phyloP scores from a whole-genome alignment of 2,113 vertebrate species.

The Chloropsis hardwickii region DNA sequence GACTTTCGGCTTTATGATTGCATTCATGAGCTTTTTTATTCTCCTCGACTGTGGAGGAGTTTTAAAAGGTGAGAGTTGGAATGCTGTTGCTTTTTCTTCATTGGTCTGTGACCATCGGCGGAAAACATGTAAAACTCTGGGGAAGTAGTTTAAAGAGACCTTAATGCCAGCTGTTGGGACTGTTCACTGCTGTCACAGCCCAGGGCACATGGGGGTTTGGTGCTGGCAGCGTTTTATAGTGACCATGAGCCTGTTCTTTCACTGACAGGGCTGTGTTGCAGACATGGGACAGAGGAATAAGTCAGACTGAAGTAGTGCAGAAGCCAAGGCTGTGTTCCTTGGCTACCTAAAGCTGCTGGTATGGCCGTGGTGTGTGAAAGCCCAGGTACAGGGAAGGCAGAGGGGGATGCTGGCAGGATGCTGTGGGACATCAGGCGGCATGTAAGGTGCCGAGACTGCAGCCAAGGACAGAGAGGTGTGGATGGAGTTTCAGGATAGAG shows the following conservation, averaged over 20 bases:
- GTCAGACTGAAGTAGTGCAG: neutral
- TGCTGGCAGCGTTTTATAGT: neutral
- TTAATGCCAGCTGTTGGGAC: neutral
- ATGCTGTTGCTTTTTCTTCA: neutral
- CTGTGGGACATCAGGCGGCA: neutral
- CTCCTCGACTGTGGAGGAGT: neutral
- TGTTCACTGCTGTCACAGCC: neutral
- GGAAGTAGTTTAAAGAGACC: neutral
- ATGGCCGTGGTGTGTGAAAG: neutral
- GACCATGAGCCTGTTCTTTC: neutral
- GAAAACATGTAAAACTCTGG: neutral
- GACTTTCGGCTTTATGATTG: conserved; percentile 9
- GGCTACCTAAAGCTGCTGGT: neutral
- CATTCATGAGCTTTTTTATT: neutral
- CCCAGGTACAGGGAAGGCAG: neutral
- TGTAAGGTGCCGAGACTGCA: neutral
- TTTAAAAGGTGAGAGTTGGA: neutral
- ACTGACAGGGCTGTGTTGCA: neutral
- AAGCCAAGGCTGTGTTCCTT: neutral
- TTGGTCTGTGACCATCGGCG: neutral
- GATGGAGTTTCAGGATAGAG: neutral
- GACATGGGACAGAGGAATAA: neutral
- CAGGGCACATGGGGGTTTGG: neutral
- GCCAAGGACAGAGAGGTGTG: neutral
- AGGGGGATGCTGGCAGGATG: neutral